Percentiles rank a stretch among this genome's conserved stretches.
Evolutionary conservation across 64 coral and sea anemone species (phyloP).

Genomic region (Anthopleura sola): DNA sequence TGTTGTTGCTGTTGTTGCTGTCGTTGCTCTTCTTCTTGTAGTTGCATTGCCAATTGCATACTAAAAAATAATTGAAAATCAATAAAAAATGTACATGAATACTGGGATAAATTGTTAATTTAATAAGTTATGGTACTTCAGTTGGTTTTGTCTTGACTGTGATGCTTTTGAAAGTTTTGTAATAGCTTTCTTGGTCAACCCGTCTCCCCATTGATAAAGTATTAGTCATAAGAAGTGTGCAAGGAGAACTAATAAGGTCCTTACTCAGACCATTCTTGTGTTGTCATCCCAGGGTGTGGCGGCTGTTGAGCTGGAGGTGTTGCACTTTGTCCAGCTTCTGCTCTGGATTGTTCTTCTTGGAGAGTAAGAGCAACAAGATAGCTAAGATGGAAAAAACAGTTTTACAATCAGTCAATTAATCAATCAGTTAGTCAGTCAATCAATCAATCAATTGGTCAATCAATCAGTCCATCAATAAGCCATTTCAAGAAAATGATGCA

Average conservation of each 20-base stretch:
- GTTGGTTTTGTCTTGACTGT: no score
- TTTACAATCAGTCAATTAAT: no score
- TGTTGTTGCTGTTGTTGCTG: conserved; percentile 38
- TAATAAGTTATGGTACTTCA: no score
- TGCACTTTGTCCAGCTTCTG: background rate
- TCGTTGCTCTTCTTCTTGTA: conserved; percentile 84
- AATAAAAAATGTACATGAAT: background rate
- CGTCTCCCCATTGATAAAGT: background rate
- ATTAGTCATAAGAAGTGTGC: background rate
- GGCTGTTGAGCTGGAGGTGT: background rate
- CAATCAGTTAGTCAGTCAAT: no score
- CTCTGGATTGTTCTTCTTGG: conserved; percentile 62
- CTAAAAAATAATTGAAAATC: conserved; percentile 21
- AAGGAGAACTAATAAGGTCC: background rate
- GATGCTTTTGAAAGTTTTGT: no score
- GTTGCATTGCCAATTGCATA: conserved; percentile 81
- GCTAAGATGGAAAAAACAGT: conserved; percentile 31
- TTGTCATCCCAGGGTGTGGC: conserved; percentile 13
- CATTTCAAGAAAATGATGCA: no score
- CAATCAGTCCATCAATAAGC: no score
- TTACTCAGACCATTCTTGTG: conserved; percentile 87
- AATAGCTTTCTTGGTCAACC: no score
- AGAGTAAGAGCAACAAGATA: conserved; percentile 86
- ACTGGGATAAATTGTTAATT: background rate
- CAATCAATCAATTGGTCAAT: no score